Evolutionary conservation across 1,140 invertebrate genomes (phyloP).

Genomic region (Drosophila erecta): DNA sequence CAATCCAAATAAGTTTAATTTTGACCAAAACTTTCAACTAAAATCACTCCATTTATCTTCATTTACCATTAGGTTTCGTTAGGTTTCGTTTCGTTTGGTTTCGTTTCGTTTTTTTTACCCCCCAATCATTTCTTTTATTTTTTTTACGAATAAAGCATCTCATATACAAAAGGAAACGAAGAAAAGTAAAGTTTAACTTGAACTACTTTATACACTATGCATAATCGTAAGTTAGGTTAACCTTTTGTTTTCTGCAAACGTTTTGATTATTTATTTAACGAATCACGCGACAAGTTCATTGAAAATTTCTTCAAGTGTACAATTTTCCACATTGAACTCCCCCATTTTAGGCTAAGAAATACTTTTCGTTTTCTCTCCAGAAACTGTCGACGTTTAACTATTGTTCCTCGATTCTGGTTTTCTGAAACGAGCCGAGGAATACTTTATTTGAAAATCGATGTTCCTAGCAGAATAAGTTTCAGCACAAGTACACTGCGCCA

Average conservation of each 20-base stretch:
- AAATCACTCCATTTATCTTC: slow-evolving; percentile 54
- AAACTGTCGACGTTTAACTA: slow-evolving; percentile 31
- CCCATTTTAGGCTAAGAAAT: slow-evolving; percentile 31
- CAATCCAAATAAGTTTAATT: slow-evolving; percentile 28
- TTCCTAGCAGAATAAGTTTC: slow-evolving; percentile 63
- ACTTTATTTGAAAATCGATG: slow-evolving; percentile 57
- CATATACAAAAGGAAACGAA: slow-evolving; percentile 33
- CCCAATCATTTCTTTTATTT: slow-evolving; percentile 10
- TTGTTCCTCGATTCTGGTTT: slow-evolving; percentile 8
- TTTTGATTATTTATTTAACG: slow-evolving; percentile 61
- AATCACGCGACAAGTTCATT: slow-evolving; percentile 57
- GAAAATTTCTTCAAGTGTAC: slow-evolving; percentile 67
- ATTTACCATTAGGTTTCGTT: slow-evolving; percentile 9
- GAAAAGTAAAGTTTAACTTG: slow-evolving; percentile 29
- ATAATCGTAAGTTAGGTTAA: slow-evolving; percentile 22
- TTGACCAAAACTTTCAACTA: slow-evolving; percentile 40
- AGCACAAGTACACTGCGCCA: slow-evolving; percentile 41
- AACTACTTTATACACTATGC: slow-evolving; percentile 40
- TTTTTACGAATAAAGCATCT: slow-evolving; percentile 63
- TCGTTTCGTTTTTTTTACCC: neutral
- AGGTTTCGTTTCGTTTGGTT: slow-evolving; percentile 13
- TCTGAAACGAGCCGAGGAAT: slow-evolving; percentile 5
- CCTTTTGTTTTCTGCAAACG: slow-evolving; percentile 6
- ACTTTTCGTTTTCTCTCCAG: slow-evolving; percentile 37
- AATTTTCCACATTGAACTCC: slow-evolving; percentile 65